A percentile compares a stretch with the other conserved stretches of the same genome.
Evolutionary conservation across 2,113 vertebrate species (phyloP).

Genomic region (Scomber colias): DNA sequence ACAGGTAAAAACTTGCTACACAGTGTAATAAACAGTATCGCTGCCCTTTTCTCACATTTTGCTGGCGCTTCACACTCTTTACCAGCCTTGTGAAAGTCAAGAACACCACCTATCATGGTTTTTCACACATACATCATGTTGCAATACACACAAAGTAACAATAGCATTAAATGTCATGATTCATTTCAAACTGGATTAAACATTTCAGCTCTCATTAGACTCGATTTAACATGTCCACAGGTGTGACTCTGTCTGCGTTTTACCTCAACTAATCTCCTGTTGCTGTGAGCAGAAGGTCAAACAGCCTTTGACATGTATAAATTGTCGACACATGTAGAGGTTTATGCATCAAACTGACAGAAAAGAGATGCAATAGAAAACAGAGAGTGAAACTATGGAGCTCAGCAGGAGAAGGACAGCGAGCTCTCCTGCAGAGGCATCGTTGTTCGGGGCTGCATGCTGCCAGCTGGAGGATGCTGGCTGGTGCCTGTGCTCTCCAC

Average conservation of each 20-base stretch:
- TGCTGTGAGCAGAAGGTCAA: not conserved
- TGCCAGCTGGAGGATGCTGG: slow-evolving; percentile 45
- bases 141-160: not conserved
- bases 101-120: not conserved
- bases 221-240: too few relatives aligned
- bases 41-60: too few relatives aligned
- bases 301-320: not conserved
- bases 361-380: not conserved
- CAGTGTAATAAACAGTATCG: too few relatives aligned
- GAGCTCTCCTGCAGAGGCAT: slow-evolving; percentile 44
- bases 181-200: not conserved
- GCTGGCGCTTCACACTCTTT: not conserved
- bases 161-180: not conserved
- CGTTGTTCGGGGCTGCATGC: slow-evolving; percentile 15
- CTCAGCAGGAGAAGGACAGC: slow-evolving; percentile 10
- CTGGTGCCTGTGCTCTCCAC: slow-evolving; percentile 45
- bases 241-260: not conserved
- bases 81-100: not conserved
- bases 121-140: slow-evolving; percentile 11
- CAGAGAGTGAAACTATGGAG: slow-evolving; percentile 2
- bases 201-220: not conserved
- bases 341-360: slow-evolving; percentile 3
- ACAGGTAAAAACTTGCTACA: too few relatives aligned
- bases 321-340: not conserved
- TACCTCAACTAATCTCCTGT: not conserved